Conservation (phyloP, 2,888 invertebrate genomes). For the Brenthis daphne region DNA sequence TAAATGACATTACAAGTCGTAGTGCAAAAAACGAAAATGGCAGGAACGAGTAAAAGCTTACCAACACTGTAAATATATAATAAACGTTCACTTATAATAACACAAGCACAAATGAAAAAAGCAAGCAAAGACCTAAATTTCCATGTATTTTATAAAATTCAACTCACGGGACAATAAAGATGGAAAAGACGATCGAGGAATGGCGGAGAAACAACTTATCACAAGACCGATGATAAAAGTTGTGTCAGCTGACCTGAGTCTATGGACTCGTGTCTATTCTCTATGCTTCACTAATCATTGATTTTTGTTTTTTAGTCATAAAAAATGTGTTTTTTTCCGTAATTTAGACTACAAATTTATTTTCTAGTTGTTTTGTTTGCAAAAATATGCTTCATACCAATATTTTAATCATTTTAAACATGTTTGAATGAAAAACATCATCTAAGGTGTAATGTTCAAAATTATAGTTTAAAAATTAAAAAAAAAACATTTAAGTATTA, state of each 20-base stretch:
- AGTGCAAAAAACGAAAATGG: conserved; percentile 28
- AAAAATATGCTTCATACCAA: too few species aligned
- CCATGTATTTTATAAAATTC: conserved; percentile 54
- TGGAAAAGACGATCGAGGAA: conserved; percentile 78
- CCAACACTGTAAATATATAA: conserved; percentile 46
- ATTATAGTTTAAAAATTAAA: too few species aligned
- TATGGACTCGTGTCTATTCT: conserved; percentile 66
- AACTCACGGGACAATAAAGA: conserved; percentile 79
- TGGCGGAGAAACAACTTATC: conserved; percentile 81
- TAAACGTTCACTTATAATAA: conserved; percentile 50
- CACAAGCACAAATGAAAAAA: conserved; percentile 59
- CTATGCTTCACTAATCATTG: conserved; percentile 52
- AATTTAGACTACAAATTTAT: too few species aligned
- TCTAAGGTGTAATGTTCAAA: too few species aligned
- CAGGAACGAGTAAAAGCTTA: conserved; percentile 60
- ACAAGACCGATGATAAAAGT: conserved; percentile 82
- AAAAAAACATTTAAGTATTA: too few species aligned
- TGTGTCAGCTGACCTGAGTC: conserved; percentile 79
- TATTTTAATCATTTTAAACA: too few species aligned
- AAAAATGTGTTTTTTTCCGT: too few species aligned
- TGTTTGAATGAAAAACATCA: too few species aligned
- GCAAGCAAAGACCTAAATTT: conserved; percentile 46
- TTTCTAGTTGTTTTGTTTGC: too few species aligned
- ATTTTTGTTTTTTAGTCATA: conserved; percentile 41
- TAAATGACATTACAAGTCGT: conserved; percentile 37